Conservation (phyloP, 1,140 invertebrate genomes). For the Gyrodactylus salaris region DNA sequence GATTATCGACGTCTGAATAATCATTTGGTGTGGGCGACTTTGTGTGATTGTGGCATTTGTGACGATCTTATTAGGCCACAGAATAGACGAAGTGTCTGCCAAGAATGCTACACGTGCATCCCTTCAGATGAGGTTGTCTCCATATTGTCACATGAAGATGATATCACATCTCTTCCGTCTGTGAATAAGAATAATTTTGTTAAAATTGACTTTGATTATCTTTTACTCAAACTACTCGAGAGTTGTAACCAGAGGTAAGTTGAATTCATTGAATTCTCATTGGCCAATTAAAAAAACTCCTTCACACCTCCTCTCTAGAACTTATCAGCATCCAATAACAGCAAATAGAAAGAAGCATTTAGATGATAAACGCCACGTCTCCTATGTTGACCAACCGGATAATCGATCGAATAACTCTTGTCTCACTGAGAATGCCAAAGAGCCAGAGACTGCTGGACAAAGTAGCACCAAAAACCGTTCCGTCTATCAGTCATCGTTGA, state of each 20-base stretch:
- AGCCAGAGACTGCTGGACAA: neutral
- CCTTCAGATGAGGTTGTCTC: neutral
- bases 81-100: neutral
- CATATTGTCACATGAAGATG: neutral
- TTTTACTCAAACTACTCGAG: neutral
- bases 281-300: neutral
- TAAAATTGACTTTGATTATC: neutral
- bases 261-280: neutral
- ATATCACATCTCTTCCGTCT: neutral
- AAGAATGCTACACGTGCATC: neutral
- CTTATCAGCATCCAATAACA: neutral
- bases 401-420: neutral
- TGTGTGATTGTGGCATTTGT: neutral
- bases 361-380: neutral
- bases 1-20: neutral
- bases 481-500: neutral
- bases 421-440: no score
- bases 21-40: neutral
- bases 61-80: neutral
- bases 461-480: neutral
- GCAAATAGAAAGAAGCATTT: neutral
- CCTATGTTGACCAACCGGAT: neutral
- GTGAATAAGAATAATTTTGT: neutral
- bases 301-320: neutral
- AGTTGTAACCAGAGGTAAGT: neutral